These are phyloP conservation scores for Typhlichthys eigenmanni DNA, from an alignment of 2,797 vertebrate species.

Conservation along the genomic window DNA sequence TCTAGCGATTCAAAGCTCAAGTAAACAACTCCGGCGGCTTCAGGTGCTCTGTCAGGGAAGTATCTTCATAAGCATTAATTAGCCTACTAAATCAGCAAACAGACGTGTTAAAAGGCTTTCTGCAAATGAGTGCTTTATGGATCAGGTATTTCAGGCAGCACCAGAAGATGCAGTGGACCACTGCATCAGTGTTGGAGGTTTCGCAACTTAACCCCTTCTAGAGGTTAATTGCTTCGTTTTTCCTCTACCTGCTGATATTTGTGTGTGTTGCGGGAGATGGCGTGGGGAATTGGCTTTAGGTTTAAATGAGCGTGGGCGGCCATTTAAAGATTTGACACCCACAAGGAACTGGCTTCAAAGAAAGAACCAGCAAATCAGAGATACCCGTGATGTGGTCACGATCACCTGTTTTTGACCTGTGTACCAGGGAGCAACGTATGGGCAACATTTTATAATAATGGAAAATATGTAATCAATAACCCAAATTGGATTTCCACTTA, in stretches of 20 bases:
- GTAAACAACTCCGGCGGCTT: no score
- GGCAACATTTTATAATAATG: no score
- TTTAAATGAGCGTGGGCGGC: conserved; percentile 8
- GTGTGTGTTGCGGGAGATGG: conserved; percentile 15
- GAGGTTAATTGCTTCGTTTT: conserved; percentile 47
- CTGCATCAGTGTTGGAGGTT: conserved; percentile 5
- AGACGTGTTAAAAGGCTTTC: no score
- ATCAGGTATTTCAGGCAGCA: conserved; percentile 18
- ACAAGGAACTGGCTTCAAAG: conserved; percentile 26
- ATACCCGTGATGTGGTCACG: no score
- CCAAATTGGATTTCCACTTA: no score
- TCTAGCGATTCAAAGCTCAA: no score
- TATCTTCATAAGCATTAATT: no score
- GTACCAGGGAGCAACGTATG: neutral
- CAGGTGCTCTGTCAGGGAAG: no score
- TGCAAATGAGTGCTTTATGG: conserved; percentile 1
- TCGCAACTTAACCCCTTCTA: conserved; percentile 17
- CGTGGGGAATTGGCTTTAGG: conserved; percentile 31
- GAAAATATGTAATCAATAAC: no score
- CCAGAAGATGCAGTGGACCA: neutral
- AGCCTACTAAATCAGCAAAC: no score
- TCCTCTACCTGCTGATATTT: neutral
- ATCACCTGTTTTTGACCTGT: neutral
- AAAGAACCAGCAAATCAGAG: conserved; percentile 17
- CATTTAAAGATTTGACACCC: conserved; percentile 43